A percentile compares a stretch with the other conserved stretches of the same genome.
Conservation (phyloP, 2,888 invertebrate species). For the Andrena marginata region DNA sequence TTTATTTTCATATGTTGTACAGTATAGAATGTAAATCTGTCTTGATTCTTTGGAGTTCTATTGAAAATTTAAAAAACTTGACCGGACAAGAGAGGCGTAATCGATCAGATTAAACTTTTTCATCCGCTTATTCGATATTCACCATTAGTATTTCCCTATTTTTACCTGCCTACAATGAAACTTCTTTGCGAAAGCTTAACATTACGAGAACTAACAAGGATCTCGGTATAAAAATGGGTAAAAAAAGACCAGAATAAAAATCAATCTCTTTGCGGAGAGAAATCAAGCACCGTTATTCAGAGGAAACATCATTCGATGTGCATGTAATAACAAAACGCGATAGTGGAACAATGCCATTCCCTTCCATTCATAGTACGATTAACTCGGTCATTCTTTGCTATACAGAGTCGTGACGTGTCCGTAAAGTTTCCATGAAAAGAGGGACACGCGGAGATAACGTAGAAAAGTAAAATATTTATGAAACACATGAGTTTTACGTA, state of each 20-base stretch:
- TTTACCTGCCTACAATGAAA: background rate
- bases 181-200: background rate
- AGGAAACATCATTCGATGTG: background rate
- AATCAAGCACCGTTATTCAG: constrained; percentile 9
- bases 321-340: constrained; percentile 4
- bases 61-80: background rate
- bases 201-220: background rate
- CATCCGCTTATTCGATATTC: constrained; percentile 52
- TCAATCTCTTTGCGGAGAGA: background rate
- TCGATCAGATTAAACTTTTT: background rate
- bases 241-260: constrained; percentile 7
- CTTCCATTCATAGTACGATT: constrained; percentile 8
- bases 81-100: constrained; percentile 20
- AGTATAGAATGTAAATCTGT: constrained; percentile 20
- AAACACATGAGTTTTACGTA: constrained; percentile 11
- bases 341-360: constrained; percentile 21
- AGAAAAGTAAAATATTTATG: constrained; percentile 8
- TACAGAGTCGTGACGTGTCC: background rate
- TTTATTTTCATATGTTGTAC: constrained; percentile 24
- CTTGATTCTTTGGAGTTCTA: constrained; percentile 2
- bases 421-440: background rate
- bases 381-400: constrained; percentile 11
- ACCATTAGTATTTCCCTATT: constrained; percentile 37
- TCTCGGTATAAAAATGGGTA: constrained; percentile 6
- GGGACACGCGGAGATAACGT: background rate